Evolutionary conservation across 2,797 vertebrate species (phyloP), one percentile per base, ranked within the genome.

Genomic region (Mormyrops attenuatus): DNA sequence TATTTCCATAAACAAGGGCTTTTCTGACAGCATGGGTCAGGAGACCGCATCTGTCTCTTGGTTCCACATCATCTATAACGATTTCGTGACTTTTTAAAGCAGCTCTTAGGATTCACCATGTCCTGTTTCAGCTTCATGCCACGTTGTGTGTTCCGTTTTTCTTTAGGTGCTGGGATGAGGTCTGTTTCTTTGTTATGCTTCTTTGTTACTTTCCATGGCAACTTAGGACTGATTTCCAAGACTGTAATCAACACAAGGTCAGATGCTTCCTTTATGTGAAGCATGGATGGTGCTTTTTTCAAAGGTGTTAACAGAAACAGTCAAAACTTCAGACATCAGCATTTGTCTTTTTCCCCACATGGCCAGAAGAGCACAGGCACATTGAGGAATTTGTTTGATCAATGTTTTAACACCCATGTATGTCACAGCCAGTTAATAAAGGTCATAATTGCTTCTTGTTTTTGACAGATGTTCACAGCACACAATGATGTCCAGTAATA

Each of bases 61-160:
- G 44, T 85, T 85, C 82, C 82, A 47, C 44, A 22, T 85, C 82
- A 85, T 50, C 47, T 44, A 85, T 22, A 49, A 85, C 8, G 47
- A 52, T 44, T 85, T 80, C 73, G 41, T 80, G 73, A 80, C 73
- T 80, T 80, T 44, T 80, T 85, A 85, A 93, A 93, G 93, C 92
- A 92, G 92, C 91, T 92, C 93, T 93, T 93, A 89, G 52, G 91
- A 92, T 85, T 85, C 52, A 85, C 41, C 82, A 85, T 47, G 44
- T 85, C 82, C 82, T 85, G 47, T 50, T 85, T 50, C 20, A 50
- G 82, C 44, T 85, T 85, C 52, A 52, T 49, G 47, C 47, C 44
- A 85, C 41, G 82, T 85, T 85, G 47, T 44, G n/a, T 85, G 41
- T 85, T 49, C 44, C 77, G 2, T 52, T 13, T 85, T 52, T 50